Conservation (phyloP, 2,113 vertebrate genomes). For the Capreolus pygargus region DNA sequence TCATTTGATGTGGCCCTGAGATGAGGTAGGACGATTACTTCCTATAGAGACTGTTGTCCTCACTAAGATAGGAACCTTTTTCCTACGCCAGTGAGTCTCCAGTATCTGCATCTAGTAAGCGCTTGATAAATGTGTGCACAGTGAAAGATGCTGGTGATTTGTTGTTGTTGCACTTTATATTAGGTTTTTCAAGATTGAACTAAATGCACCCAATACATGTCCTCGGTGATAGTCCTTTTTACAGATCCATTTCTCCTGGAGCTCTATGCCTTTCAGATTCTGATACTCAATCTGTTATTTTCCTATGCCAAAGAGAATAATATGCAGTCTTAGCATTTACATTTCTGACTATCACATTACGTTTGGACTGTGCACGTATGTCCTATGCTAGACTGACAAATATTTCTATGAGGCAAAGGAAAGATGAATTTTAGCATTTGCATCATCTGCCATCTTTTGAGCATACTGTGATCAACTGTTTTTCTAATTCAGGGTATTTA, state of each 20-base stretch:
- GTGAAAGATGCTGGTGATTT: neutral
- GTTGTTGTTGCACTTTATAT: neutral
- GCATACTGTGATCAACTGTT: neutral
- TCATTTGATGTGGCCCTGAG: neutral
- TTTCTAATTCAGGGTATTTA: slow-evolving; percentile 10
- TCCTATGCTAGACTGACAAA: neutral
- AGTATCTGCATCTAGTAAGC: neutral
- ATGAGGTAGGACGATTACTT: neutral
- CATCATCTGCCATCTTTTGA: neutral
- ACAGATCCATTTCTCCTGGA: neutral
- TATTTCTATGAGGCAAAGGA: slow-evolving; percentile 25
- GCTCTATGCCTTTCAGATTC: neutral
- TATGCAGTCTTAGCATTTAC: neutral
- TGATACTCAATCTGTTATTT: neutral
- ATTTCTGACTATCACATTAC: neutral
- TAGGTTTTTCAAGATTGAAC: neutral
- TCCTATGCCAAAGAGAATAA: neutral
- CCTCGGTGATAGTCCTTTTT: neutral
- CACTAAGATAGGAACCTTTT: neutral
- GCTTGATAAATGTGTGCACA: neutral
- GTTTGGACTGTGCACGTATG: neutral
- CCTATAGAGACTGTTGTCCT: neutral
- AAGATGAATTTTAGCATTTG: neutral
- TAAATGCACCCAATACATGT: neutral
- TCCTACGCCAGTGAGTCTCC: neutral